These are phyloP conservation scores for Ornithoptera alexandrae DNA, from an alignment of 2,888 invertebrate species.

Conservation along the genomic window DNA sequence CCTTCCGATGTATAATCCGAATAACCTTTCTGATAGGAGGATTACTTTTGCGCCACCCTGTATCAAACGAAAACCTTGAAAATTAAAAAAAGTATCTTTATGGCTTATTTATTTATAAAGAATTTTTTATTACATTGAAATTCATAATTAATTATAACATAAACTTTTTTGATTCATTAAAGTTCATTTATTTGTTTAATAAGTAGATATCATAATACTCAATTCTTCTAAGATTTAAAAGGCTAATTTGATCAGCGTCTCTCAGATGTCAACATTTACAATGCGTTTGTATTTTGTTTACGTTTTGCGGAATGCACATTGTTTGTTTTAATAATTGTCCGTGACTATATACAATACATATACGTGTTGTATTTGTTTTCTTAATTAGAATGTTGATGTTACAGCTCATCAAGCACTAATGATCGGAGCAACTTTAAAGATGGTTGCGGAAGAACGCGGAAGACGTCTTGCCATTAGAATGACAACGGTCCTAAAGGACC, in stretches of 20 bases:
- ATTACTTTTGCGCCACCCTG: too few species aligned
- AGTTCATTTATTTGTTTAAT: background rate
- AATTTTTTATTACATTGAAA: background rate
- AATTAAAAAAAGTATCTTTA: too few species aligned
- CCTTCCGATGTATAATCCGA: too few species aligned
- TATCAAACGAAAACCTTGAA: too few species aligned
- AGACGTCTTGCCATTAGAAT: too few species aligned
- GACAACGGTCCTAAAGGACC: too few species aligned
- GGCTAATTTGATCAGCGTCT: background rate
- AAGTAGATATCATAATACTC: background rate
- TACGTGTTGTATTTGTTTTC: background rate
- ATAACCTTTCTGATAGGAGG: too few species aligned
- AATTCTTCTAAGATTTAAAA: background rate
- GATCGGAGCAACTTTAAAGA: too few species aligned
- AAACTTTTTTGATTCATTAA: background rate
- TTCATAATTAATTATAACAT: background rate
- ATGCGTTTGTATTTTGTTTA: slow-evolving; percentile 10
- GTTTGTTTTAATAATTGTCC: slow-evolving; percentile 11
- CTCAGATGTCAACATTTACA: slow-evolving; percentile 1
- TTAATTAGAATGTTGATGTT: slow-evolving; percentile 2
- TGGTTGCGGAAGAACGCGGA: too few species aligned
- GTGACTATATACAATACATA: background rate
- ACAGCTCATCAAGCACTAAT: background rate
- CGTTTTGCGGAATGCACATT: slow-evolving; percentile 16
- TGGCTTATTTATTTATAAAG: background rate